phyloP scores from a whole-genome alignment of 2,888 invertebrate species.

The Eupithecia vulgata region DNA sequence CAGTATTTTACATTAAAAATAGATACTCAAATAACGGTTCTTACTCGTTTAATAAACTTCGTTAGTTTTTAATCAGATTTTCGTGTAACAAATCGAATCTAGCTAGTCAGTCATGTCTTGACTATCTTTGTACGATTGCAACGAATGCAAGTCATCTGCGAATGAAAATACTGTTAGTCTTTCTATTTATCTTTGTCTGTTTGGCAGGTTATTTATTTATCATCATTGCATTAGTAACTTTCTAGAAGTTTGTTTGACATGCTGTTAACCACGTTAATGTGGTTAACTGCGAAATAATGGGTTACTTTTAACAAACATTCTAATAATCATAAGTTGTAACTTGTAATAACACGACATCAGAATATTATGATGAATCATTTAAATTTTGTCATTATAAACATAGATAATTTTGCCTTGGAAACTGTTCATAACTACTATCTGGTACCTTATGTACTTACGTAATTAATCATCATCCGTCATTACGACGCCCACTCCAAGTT shows the following conservation, averaged over 20 bases:
- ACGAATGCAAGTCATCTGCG: slow-evolving; percentile 51
- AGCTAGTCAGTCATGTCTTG: slow-evolving; percentile 57
- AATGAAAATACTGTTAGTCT: slow-evolving; percentile 47
- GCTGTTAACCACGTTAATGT: slow-evolving; percentile 16
- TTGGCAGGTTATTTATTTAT: slow-evolving; percentile 41
- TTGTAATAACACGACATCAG: background rate
- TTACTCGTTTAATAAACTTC: background rate
- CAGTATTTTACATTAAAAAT: slow-evolving; percentile 31
- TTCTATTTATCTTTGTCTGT: slow-evolving; percentile 51
- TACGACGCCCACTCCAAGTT: slow-evolving; percentile 20
- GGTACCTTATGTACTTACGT: background rate
- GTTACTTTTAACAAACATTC: slow-evolving; percentile 7
- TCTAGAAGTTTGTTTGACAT: slow-evolving; percentile 21
- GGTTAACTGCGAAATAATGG: slow-evolving; percentile 25
- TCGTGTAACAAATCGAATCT: slow-evolving; percentile 47
- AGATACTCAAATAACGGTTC: slow-evolving; percentile 16
- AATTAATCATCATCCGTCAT: slow-evolving; percentile 8
- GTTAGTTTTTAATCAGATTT: slow-evolving; percentile 30
- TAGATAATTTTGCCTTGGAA: background rate
- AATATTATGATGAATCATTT: background rate
- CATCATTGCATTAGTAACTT: slow-evolving; percentile 35
- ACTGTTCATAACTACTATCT: background rate
- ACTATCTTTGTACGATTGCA: slow-evolving; percentile 53
- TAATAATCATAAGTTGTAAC: background rate
- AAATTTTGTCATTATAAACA: background rate